Percentiles rank a stretch among this genome's conserved stretches.
These are phyloP conservation scores for Pelodytes ibericus DNA, from an alignment of 2,797 vertebrate genomes.

Conservation along the genomic window DNA sequence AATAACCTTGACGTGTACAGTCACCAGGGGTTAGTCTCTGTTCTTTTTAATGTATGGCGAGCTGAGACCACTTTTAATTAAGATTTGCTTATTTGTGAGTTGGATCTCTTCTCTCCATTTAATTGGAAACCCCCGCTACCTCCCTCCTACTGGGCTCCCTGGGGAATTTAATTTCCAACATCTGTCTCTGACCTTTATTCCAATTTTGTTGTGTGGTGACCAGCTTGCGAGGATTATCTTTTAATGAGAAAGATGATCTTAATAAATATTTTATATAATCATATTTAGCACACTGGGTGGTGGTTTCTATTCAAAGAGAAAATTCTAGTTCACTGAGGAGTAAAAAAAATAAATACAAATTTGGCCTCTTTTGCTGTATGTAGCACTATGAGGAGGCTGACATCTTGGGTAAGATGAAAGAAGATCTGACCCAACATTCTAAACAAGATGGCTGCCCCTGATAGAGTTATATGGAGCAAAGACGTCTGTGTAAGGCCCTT, in stretches of 20 bases:
- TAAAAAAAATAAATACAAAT: too few species aligned
- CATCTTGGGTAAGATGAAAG: too few species aligned
- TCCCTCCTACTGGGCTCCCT: slow-evolving; percentile 1
- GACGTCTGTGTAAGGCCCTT: too few species aligned
- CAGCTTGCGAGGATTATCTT: slow-evolving; percentile 5
- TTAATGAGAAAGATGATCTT: neutral
- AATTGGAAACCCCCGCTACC: neutral
- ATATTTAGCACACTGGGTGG: neutral
- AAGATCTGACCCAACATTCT: too few species aligned
- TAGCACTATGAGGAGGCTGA: too few species aligned
- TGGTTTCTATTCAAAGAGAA: neutral
- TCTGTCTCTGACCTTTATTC: slow-evolving; percentile 10
- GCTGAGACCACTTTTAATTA: slow-evolving; percentile 1
- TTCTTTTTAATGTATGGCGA: neutral
- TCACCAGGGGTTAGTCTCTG: neutral
- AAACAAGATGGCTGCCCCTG: too few species aligned
- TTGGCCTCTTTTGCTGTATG: too few species aligned
- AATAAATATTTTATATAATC: slow-evolving; percentile 4
- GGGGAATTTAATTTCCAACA: slow-evolving; percentile 13
- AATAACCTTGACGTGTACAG: neutral
- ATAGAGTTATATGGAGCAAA: too few species aligned
- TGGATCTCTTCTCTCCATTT: slow-evolving; percentile 4
- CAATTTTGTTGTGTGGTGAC: neutral
- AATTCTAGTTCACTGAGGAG: too few species aligned
- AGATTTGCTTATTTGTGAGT: neutral